A percentile compares a stretch with the other conserved stretches of the same genome.
Conservation (phyloP, 2,113 vertebrate genomes). For the Cyphomyrus discorhynchus region DNA sequence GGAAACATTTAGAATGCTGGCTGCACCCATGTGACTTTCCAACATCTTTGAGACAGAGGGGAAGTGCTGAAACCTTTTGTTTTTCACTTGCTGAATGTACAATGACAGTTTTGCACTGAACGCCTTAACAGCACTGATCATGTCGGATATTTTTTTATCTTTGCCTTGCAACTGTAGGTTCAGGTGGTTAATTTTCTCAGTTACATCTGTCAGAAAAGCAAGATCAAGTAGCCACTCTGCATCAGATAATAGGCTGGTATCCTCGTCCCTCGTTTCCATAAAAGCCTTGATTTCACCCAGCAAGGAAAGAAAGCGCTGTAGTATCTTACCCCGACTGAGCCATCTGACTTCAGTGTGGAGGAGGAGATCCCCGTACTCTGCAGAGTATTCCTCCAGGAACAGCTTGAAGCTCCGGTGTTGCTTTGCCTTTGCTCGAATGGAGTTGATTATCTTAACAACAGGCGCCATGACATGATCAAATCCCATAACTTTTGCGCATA, state of each 20-base stretch:
- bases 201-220: constrained; percentile 35
- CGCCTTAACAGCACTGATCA: constrained; percentile 31
- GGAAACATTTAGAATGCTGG: constrained; percentile 19
- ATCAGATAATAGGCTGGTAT: constrained; percentile 19
- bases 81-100: constrained; percentile 36
- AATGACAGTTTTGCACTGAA: constrained; percentile 38
- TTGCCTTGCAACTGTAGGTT: constrained; percentile 43
- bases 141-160: constrained; percentile 30
- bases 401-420: constrained; percentile 34
- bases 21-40: constrained; percentile 36
- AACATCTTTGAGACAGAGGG: constrained; percentile 33
- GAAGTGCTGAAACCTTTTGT: constrained; percentile 35
- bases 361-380: constrained; percentile 35
- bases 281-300: constrained; percentile 35
- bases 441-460: constrained; percentile 33
- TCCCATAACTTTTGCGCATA: constrained; percentile 30
- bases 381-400: constrained; percentile 31
- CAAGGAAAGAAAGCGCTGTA: constrained; percentile 28
- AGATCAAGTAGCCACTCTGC: constrained; percentile 32
- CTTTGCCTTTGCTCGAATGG: constrained; percentile 30
- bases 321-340: constrained; percentile 28
- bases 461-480: constrained; percentile 35
- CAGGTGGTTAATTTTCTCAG: constrained; percentile 38
- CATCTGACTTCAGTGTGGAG: constrained; percentile 31
- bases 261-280: constrained; percentile 27